Conservation (phyloP, 2,888 invertebrate species). For the Auanema sp. region DNA sequence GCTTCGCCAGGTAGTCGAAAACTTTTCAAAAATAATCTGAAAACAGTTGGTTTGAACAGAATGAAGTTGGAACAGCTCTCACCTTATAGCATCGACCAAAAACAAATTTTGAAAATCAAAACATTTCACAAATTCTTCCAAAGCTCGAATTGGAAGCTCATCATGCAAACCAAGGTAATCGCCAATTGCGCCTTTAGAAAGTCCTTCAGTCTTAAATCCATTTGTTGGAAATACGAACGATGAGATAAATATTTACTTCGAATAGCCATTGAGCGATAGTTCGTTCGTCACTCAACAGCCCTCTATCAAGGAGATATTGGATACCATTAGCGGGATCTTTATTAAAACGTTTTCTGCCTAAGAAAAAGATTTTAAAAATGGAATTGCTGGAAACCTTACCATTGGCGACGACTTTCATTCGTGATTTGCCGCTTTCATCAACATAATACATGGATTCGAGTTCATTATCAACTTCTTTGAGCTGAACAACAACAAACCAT, state of each 20-base stretch:
- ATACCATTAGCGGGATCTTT: constrained; percentile 35
- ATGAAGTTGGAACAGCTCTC: neutral
- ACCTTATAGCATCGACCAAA: constrained; percentile 43
- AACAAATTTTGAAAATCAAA: constrained; percentile 39
- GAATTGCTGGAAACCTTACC: constrained; percentile 25
- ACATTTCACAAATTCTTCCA: constrained; percentile 34
- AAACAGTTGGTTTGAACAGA: neutral
- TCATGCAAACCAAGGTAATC: constrained; percentile 43
- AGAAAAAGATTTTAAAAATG: neutral
- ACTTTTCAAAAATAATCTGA: constrained; percentile 18
- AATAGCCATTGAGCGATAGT: constrained; percentile 37
- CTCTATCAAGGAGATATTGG: constrained; percentile 35
- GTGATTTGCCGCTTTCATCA: constrained; percentile 38
- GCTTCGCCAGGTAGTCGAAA: constrained; percentile 50
- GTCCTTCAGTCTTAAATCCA: constrained; percentile 27
- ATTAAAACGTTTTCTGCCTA: constrained; percentile 11
- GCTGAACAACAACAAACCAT: constrained; percentile 16
- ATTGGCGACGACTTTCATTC: constrained; percentile 27
- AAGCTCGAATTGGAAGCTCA: constrained; percentile 27
- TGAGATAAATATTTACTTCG: constrained; percentile 13
- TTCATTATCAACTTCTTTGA: constrained; percentile 39
- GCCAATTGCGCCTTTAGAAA: constrained; percentile 42
- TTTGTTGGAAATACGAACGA: neutral
- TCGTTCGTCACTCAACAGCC: constrained; percentile 30
- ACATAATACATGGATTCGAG: constrained; percentile 48